Percentiles rank a stretch among this genome's conserved stretches.
phyloP scores from a whole-genome alignment of 64 coral and sea anemone genomes.

The Pachyseris speciosa region DNA sequence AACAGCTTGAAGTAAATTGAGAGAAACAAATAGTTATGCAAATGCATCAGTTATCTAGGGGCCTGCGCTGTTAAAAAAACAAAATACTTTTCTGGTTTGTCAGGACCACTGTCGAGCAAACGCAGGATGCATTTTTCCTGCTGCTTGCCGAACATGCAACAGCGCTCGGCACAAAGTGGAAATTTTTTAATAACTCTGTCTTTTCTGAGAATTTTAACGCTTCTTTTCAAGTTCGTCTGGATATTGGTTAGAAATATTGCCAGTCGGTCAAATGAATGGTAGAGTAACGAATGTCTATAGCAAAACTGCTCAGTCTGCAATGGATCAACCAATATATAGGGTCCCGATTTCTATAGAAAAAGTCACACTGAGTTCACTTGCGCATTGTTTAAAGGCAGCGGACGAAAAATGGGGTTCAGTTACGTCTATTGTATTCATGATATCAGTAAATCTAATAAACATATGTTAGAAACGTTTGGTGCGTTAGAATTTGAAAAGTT shows the following conservation, averaged over 20 bases:
- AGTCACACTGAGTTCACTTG: neutral
- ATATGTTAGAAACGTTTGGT: no score
- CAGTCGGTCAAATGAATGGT: neutral
- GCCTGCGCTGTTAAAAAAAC: neutral
- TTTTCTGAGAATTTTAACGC: neutral
- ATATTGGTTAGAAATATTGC: neutral
- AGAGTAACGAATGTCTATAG: neutral
- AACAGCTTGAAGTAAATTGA: conserved; percentile 26
- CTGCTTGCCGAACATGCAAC: neutral
- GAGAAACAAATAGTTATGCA: conserved; percentile 12
- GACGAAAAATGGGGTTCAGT: no score
- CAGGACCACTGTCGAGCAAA: neutral
- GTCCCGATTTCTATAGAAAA: neutral
- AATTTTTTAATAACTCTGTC: neutral
- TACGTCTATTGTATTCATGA: no score
- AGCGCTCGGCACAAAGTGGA: neutral
- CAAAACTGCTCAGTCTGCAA: neutral
- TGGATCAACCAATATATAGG: neutral
- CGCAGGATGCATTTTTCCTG: neutral
- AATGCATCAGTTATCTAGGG: neutral
- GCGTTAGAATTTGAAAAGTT: no score
- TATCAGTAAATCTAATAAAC: no score
- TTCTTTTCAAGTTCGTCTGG: neutral
- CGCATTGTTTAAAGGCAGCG: no score
- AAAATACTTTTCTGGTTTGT: neutral